Evolutionary conservation across 2,888 invertebrate species (phyloP), one percentile per base, ranked within the genome.

Genomic region (Nomada ferruginata): DNA sequence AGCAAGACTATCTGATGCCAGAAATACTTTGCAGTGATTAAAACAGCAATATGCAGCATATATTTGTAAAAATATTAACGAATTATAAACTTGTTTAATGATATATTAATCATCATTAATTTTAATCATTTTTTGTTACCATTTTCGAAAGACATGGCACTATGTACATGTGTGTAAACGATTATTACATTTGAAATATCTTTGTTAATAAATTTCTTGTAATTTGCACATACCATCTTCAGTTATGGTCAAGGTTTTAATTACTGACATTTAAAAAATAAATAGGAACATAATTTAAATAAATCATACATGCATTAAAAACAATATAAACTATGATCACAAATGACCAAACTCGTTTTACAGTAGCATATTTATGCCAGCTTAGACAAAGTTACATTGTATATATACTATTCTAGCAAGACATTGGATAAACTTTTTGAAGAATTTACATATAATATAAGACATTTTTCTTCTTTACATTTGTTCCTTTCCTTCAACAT

Each of bases 121-220:
- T 84, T 74, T 63, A 59, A 84, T 76, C 78, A 50, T 55, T 65
- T 59, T 61, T 36, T 69, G 23, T 26, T 70, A 68, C 29, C 71
- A 29, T 70, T 66, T 81, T 82, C 75, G 79, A 84, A 85, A 86
- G 78, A 85, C 84, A 77, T 86, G 87, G 84, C 87, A 84, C 83
- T 85, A 85, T 86, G 53, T 84, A 86, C 74, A 86, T 59, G 50
- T 74, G 71, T 83, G 66, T 81, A 74, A 73, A 72, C 23, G 79
- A 75, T 76, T 36, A 53, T 86, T 73, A 73, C 68, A 70, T 68
- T 78, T 57, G 50, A 65, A 79, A 80, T 68, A 69, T 66, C 9
- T 78, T 65, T 69, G 42, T 59, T 23, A 64, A 61, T 83, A 73
- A 72, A 59, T 57, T 64, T 36, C 66, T 47, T 42, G 47, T 71